Percentiles rank a stretch among this genome's conserved stretches.
These are phyloP conservation scores for Apamea sordens DNA, from an alignment of 2,888 invertebrate species.

Conservation along the genomic window DNA sequence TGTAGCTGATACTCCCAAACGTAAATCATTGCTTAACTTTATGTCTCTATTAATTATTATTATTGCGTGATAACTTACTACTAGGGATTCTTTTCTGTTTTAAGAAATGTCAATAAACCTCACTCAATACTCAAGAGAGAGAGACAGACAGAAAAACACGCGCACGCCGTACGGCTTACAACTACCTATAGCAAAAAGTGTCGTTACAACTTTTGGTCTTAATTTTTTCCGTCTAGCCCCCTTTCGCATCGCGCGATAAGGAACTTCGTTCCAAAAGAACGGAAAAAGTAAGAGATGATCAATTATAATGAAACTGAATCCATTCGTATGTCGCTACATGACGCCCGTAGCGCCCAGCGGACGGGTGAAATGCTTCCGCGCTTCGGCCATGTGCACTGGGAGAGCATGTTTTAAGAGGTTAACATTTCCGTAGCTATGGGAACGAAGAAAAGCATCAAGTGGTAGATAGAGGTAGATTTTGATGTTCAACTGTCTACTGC, in stretches of 20 bases:
- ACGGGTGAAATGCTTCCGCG: slow-evolving; percentile 1
- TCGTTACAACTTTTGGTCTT: no score
- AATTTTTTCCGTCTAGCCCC: no score
- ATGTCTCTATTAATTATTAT: background rate
- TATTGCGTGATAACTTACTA: background rate
- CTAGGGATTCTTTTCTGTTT: no score
- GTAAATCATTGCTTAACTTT: no score
- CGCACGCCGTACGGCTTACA: no score
- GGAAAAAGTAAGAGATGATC: no score
- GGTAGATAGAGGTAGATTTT: background rate
- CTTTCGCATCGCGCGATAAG: no score
- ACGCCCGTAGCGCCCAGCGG: background rate
- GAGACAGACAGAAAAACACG: no score
- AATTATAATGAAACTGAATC: background rate
- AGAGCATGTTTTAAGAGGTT: background rate
- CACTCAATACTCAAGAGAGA: no score
- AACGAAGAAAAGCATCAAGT: background rate
- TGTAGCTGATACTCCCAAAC: background rate
- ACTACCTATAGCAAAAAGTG: no score
- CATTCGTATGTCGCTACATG: background rate
- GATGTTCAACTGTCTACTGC: background rate
- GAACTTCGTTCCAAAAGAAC: no score
- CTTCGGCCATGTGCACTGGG: slow-evolving; percentile 7
- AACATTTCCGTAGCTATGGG: background rate
- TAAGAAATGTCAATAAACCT: no score